Base-by-base conservation (phyloP, 2,888 invertebrate species). In the Cloeon dipterum region DNA sequence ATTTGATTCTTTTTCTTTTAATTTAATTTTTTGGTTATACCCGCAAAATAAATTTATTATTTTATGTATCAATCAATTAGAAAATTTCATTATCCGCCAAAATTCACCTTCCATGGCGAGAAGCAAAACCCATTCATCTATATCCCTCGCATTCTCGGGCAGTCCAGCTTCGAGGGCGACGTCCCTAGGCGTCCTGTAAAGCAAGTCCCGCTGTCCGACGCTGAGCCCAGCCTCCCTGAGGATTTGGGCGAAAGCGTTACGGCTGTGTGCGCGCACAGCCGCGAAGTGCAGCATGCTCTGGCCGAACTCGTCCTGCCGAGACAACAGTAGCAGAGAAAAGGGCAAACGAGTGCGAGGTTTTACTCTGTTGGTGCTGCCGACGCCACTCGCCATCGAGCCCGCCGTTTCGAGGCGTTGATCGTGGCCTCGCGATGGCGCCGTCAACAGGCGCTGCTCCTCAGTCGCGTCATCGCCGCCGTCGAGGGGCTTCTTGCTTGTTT, bases 251-350 rank as follows among this genome's bases (percentile, higher is more conserved):
- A 88, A 60, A 0, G 78, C 78, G 43, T 81, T 77, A 35, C 76
- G 68, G 0, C 81, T 72, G 50, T 86, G 86, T 1, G 76, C 68
- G 34, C 83, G 68, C 1, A 81, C 76, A 1, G 82, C 77, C 1
- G 86, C 85, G 55, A 83, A 85, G 55, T 89, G 88, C 23, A 88
- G 56, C 67, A 85, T 75, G 42, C 79, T 83, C 54, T 85, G 85
- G 0, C 88, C 88, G 47, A 83, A 81, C 51, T 86, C 86, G 48
- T 88, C 86, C 77, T 81, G 46, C 17, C 49, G 51, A 10, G 25
- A 23, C 8, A 23, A 37, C 13, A 36, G 21, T 34, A 36, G 32
- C 44, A 46, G 29, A 54, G 53, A 10, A 52, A 0, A 49, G 48
- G 5, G 44, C 41, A 19, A 52, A 53, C n/a, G 50, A 51, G 35